Evolutionary conservation across 2,113 vertebrate species (phyloP), one percentile per base, ranked within the genome.

Genomic region (Setophaga petechia): DNA sequence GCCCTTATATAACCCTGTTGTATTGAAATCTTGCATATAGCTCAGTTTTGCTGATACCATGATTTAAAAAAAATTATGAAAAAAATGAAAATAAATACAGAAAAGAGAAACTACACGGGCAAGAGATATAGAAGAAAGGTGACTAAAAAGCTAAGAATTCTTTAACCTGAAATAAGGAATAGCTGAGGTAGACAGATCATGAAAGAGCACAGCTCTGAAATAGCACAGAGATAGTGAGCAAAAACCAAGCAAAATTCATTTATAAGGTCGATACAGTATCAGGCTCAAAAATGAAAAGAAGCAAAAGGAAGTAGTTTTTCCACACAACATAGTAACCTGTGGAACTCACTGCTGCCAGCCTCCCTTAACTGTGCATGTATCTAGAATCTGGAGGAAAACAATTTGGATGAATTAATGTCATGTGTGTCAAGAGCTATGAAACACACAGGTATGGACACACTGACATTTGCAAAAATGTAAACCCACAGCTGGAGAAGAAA

Each of bases 191-290:
- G 18, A 51, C 3, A 17, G 22, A 10, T 43, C 72, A 63, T 21
- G 28, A 43, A 61, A 94, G 22, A 62, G 62, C 3, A 39, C 12
- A 33, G 25, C 4, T 54, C 52, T 63, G 54, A 88, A 87, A 59
- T 0, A 69, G 25, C 33, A 51, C 35, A 52, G 31, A 54, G 55
- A 31, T 1, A 72, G 20, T 0, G 3, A 65, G 37, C 1, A 78
- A 25, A 66, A 27, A 46, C 15, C 49, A 73, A 57, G 22, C 4
- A 31, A 5, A 47, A 72, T 23, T 22, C 12, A 17, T 28, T 49
- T 15, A 41, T 15, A 62, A 84, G 35, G 35, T 39, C 19, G 10
- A 20, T 59, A 68, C 5, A 17, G 24, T 5, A 46, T 11, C 54
- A 61, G 35, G 19, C 10, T 47, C 11, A 4, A 69, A 55, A 52